Conservation (phyloP, 2,113 vertebrate genomes). For the Melozone crissalis region DNA sequence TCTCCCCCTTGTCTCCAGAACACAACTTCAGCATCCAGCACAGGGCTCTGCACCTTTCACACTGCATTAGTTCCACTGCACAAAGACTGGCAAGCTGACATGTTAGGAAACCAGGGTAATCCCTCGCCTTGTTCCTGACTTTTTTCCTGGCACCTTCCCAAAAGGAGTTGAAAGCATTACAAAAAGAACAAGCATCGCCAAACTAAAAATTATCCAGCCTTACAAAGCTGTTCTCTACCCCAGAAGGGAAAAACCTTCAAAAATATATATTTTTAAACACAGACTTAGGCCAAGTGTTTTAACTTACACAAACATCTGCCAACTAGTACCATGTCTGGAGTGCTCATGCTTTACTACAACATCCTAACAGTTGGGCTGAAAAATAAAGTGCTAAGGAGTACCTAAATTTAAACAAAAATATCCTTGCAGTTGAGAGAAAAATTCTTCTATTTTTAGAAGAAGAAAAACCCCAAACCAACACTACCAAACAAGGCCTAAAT, state of each 20-base stretch:
- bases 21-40: not conserved
- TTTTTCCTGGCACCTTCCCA: slow-evolving; percentile 23
- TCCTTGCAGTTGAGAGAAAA: not conserved
- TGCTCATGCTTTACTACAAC: not conserved
- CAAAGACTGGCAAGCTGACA: not conserved
- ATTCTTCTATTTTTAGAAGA: not conserved
- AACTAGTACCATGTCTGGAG: not conserved
- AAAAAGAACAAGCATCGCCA: not conserved
- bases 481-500: not conserved
- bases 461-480: not conserved
- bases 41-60: not conserved
- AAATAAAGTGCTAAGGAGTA: not conserved
- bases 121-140: not conserved
- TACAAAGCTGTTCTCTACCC: not conserved
- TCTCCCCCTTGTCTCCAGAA: not conserved
- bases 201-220: not conserved
- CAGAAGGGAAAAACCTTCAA: not conserved
- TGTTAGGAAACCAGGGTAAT: slow-evolving; percentile 10
- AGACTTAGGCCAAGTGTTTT: not conserved
- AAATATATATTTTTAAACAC: not conserved
- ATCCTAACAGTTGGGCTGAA: not conserved
- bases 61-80: rapidly evolving
- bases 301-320: not conserved
- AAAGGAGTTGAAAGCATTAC: not conserved
- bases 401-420: not conserved